These are phyloP conservation scores for Margaritifera margaritifera DNA, from an alignment of 2,888 invertebrate species.

Conservation along the genomic window DNA sequence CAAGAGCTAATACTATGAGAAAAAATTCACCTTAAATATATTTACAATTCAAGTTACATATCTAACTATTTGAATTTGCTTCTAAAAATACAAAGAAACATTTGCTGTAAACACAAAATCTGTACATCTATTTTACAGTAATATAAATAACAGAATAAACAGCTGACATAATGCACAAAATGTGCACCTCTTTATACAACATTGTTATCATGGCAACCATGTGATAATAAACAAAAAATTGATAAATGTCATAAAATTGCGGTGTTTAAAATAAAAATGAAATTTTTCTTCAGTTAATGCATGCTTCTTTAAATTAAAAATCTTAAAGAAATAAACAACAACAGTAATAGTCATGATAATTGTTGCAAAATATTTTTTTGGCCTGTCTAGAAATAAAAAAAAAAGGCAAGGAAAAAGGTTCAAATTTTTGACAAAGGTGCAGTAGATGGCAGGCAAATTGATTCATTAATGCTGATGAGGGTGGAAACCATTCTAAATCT, in stretches of 20 bases:
- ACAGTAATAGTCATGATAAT: too few species aligned
- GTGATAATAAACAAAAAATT: background rate
- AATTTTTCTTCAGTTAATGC: too few species aligned
- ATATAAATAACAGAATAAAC: constrained; percentile 34
- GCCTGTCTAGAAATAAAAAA: too few species aligned
- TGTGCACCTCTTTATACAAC: constrained; percentile 5
- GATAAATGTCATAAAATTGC: constrained; percentile 6
- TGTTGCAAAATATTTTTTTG: too few species aligned
- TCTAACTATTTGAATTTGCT: constrained; percentile 20
- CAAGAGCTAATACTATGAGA: constrained; percentile 29
- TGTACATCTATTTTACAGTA: constrained; percentile 26
- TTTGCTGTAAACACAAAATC: constrained; percentile 21
- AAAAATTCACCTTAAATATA: constrained; percentile 35
- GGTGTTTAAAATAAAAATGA: constrained; percentile 11
- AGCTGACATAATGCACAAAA: constrained; percentile 19
- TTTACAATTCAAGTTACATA: constrained; percentile 32
- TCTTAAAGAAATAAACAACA: too few species aligned
- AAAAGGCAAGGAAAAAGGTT: too few species aligned
- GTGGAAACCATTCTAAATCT: too few species aligned
- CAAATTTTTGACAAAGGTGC: too few species aligned
- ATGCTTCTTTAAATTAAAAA: too few species aligned
- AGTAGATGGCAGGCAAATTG: too few species aligned
- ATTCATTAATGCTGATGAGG: too few species aligned
- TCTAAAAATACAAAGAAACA: constrained; percentile 35
- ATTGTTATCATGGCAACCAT: background rate